A percentile compares a stretch with the other conserved stretches of the same genome.
Evolutionary conservation across 2,888 invertebrate genomes (phyloP).

Genomic region (Heliconius sara): DNA sequence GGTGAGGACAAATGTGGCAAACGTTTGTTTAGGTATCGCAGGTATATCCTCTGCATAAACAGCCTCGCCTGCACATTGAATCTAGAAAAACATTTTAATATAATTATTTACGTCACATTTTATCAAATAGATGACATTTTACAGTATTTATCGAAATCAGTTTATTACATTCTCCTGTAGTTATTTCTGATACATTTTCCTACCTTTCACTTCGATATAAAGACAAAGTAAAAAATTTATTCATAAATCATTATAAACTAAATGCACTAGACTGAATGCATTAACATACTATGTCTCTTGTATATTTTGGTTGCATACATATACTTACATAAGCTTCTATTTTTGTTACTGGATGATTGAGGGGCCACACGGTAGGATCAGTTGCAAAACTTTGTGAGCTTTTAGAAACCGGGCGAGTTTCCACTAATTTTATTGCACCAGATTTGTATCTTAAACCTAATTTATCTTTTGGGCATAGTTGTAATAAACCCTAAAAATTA

Average conservation of each 20-base stretch:
- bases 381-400: conserved; percentile 85
- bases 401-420: conserved; percentile 81
- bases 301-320: no score
- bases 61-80: conserved; percentile 88
- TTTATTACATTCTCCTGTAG: background rate
- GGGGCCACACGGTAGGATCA: conserved; percentile 84
- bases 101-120: background rate
- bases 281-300: no score
- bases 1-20: conserved; percentile 85
- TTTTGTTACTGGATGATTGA: conserved; percentile 67
- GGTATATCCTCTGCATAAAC: conserved; percentile 86
- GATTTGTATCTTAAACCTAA: conserved; percentile 69
- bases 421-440: conserved; percentile 68
- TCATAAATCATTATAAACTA: no score
- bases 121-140: background rate
- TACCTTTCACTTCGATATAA: background rate
- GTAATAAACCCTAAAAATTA: conserved; percentile 74
- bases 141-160: background rate
- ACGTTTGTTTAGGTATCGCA: conserved; percentile 83
- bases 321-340: conserved; percentile 43
- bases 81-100: conserved; percentile 50
- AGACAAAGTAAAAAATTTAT: no score
- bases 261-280: no score
- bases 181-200: background rate
- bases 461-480: conserved; percentile 70